phyloP scores from a whole-genome alignment of 53 echinoderm and acorn worm genomes.

The Temnopleurus reevesii region DNA sequence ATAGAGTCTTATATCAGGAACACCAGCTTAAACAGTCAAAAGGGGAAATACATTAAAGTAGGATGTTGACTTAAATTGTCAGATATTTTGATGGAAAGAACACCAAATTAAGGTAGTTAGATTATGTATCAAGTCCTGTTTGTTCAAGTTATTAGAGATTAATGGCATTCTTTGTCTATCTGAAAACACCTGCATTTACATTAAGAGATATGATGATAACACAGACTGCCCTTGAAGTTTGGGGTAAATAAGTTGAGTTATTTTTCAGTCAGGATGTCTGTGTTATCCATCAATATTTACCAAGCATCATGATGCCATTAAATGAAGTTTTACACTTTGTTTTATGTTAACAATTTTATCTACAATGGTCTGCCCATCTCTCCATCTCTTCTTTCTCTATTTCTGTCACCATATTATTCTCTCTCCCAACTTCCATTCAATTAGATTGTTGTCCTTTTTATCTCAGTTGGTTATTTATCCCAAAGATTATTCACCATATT shows the following conservation, averaged over 20 bases:
- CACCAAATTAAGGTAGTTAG: neutral
- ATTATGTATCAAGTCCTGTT: neutral
- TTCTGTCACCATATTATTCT: no score
- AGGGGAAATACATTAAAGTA: neutral
- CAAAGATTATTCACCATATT: no score
- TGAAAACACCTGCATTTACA: constrained; percentile 12
- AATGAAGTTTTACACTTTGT: neutral
- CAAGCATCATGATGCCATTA: neutral
- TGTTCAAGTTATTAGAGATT: neutral
- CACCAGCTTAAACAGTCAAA: neutral
- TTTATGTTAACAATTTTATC: neutral
- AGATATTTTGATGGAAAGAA: neutral
- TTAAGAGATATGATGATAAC: constrained; percentile 19
- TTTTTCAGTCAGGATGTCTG: constrained; percentile 4
- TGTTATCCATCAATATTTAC: neutral
- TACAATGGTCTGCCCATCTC: neutral
- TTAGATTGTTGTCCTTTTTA: no score
- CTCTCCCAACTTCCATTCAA: no score
- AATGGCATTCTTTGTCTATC: neutral
- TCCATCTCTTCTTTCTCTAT: no score
- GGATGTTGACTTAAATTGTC: neutral
- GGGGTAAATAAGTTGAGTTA: neutral
- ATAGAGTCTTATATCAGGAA: neutral
- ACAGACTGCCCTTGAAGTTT: neutral
- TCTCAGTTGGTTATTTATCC: neutral